A percentile compares a stretch with the other conserved stretches of the same genome.
Conservation (phyloP, 92 coral and sea anemone species). For the Epizoanthus stellaris region DNA sequence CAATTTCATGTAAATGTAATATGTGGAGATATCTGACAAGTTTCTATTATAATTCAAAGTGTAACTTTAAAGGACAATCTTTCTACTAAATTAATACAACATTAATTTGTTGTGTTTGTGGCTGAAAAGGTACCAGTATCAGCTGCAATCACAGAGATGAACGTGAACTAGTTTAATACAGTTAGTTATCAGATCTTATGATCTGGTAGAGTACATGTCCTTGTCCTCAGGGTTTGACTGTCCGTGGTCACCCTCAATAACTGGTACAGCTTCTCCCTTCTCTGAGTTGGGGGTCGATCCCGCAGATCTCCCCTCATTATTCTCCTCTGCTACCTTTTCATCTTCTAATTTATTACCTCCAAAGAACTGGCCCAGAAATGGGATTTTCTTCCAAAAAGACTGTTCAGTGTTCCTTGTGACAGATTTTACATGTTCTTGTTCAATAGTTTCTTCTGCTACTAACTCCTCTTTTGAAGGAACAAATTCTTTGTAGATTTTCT, state of each 20-base stretch:
- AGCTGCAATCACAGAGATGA: background rate
- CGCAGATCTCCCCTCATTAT: conserved; percentile 22
- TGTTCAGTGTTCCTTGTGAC: conserved; percentile 41
- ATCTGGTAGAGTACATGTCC: conserved; percentile 93
- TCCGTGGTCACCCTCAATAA: conserved; percentile 78
- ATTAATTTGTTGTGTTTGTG: too few species aligned
- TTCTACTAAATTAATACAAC: too few species aligned
- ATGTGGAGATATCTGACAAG: too few species aligned
- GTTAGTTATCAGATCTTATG: conserved; percentile 22
- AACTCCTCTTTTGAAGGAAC: conserved; percentile 45
- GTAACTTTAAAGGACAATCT: too few species aligned
- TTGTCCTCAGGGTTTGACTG: conserved; percentile 96
- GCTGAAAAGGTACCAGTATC: too few species aligned
- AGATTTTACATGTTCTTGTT: conserved; percentile 9
- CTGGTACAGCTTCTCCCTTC: conserved; percentile 21
- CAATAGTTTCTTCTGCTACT: conserved; percentile 8
- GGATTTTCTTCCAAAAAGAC: conserved; percentile 64
- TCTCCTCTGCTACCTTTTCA: background rate
- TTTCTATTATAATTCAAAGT: too few species aligned
- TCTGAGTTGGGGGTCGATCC: conserved; percentile 29
- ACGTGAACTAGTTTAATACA: background rate
- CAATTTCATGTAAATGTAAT: too few species aligned
- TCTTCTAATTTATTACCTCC: conserved; percentile 35
- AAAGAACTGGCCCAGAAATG: conserved; percentile 55
- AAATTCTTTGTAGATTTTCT: conserved; percentile 55